phyloP scores from a whole-genome alignment of 2,113 vertebrate species.

The Piaya cayana region DNA sequence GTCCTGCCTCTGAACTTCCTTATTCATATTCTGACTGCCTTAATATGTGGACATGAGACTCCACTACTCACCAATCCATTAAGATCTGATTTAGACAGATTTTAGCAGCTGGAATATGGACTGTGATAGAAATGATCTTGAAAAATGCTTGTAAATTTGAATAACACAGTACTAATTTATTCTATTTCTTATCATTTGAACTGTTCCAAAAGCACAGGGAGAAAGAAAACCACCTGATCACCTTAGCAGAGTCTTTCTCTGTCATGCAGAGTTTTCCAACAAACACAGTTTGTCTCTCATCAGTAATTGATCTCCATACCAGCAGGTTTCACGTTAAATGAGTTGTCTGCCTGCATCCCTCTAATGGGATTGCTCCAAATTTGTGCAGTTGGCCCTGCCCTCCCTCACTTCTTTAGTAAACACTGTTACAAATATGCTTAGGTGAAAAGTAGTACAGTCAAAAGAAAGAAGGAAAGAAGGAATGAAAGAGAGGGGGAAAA shows the following conservation, averaged over 20 bases:
- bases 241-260: not conserved
- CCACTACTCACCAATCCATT: not conserved
- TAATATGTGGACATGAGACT: not conserved
- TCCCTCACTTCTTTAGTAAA: not conserved
- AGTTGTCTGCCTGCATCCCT: not conserved
- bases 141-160: not conserved
- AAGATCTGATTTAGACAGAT: not conserved
- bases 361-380: not conserved
- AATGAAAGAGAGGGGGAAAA: too few species aligned
- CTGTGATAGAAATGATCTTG: not conserved
- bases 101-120: not conserved
- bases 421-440: not conserved
- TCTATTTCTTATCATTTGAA: not conserved
- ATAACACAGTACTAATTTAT: not conserved
- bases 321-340: not conserved
- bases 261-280: not conserved
- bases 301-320: not conserved
- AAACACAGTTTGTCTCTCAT: not conserved
- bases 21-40: not conserved
- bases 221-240: not conserved
- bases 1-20: not conserved
- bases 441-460: not conserved
- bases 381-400: too few species aligned
- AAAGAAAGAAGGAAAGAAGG: accelerated
- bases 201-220: not conserved